These are phyloP conservation scores for Baronia brevicornis DNA, from an alignment of 2,888 invertebrate species.

Conservation along the genomic window DNA sequence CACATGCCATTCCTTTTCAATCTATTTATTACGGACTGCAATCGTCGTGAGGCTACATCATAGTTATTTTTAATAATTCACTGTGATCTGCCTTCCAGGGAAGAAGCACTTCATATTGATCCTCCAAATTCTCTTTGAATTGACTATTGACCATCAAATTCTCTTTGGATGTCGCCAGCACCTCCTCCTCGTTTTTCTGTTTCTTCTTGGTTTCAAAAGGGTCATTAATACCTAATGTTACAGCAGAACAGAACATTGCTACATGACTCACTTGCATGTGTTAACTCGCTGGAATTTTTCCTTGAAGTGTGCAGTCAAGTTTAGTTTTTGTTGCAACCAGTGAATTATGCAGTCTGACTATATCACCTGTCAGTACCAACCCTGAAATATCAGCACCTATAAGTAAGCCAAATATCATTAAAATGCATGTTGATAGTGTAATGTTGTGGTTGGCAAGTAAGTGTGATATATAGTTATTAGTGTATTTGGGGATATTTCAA, in stretches of 20 bases:
- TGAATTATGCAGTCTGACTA: constrained; percentile 4
- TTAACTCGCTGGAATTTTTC: constrained; percentile 4
- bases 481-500: neutral
- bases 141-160: neutral
- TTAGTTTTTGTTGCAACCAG: constrained; percentile 8
- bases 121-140: too few species aligned
- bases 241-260: constrained; percentile 1
- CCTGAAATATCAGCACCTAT: constrained; percentile 2
- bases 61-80: too few species aligned
- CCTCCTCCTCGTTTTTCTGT: constrained; percentile 1
- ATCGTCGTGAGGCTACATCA: too few species aligned
- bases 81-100: too few species aligned
- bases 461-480: neutral
- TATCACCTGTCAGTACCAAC: neutral
- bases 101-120: constrained; percentile 8
- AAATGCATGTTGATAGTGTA: neutral
- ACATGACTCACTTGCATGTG: neutral
- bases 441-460: neutral
- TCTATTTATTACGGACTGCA: too few species aligned
- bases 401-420: constrained; percentile 1
- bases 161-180: constrained; percentile 1
- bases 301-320: constrained; percentile 8
- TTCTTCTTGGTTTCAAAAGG: constrained; percentile 8
- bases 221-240: constrained; percentile 10
- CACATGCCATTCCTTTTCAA: neutral